Base-by-base conservation (phyloP, 2,888 invertebrate species). In the Germaria angustata region DNA sequence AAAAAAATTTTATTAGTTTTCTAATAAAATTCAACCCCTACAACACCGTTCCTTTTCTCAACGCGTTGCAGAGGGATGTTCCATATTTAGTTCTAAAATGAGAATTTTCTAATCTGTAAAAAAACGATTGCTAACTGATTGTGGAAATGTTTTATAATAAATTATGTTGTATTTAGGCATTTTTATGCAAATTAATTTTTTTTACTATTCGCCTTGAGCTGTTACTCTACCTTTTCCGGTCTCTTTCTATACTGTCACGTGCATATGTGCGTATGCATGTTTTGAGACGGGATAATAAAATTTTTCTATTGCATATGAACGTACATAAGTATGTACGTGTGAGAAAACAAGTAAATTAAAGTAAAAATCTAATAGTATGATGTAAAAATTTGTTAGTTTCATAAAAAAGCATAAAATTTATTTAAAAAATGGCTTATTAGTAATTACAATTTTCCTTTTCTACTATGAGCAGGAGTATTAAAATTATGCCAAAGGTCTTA, bases 181-280 rank as follows among this genome's bases (percentile, higher is more conserved):
- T 78, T 65, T 46, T 78, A 78, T 78, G 78, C 55, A 72, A 78
- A 78, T 78, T 57, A 72, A 46, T 36, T 69, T 53, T 68, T 59
- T 53, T 44, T 17, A 20, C 11, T 68, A 44, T 36, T 34, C 46
- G 44, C 34, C 8, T 46, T 1, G 5, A 51, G 36, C 32, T 55
- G 24, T 61, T 20, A 41, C 28, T 17, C 9, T 51, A 28, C 6
- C 28, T 28, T 6, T 28, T 6, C 28, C n/a, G 9, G 32, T 44
- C 15, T 57, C 15, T 71, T 6, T 57, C 15, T n/a, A 9, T 32
- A 8, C 28, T 28, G 4, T 28, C 28, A 39, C 13, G 36, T 2
- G 13, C 13, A 39, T 39, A 39, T 9, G 11, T 8, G 2, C 15
- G 44, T n/a, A 15, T 44, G 17, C 1, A 1, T 24, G 11, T 13